Evolutionary conservation across 2,113 vertebrate species (phyloP).

Genomic region (Paraplagusia blochii): DNA sequence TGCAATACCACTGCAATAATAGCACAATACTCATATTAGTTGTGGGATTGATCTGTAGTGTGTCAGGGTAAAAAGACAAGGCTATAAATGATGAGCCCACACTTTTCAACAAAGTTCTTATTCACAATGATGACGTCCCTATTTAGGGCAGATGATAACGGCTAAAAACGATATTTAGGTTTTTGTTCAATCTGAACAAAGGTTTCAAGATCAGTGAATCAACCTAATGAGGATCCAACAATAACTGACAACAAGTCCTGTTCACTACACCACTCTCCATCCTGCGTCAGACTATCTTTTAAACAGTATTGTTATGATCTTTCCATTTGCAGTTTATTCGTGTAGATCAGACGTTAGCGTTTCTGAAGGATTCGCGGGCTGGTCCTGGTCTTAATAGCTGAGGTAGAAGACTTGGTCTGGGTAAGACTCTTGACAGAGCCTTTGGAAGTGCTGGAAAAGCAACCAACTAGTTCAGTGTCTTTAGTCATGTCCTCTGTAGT

Average conservation of each 20-base stretch:
- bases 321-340: neutral
- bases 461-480: constrained; percentile 5
- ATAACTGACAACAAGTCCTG: neutral
- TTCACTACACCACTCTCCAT: neutral
- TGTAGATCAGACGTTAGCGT: constrained; percentile 13
- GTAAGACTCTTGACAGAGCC: constrained; percentile 32
- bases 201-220: no score
- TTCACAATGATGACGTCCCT: no score
- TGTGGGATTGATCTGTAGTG: no score
- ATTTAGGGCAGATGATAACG: no score
- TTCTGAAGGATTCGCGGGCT: constrained; percentile 48
- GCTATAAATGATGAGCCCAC: no score
- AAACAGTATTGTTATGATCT: constrained; percentile 1
- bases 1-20: no score
- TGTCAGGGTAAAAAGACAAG: no score
- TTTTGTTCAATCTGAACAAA: no score
- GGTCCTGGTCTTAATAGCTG: constrained; percentile 53
- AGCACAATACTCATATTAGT: no score
- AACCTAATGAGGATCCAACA: neutral
- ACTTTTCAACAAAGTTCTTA: no score
- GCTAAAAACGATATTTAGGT: no score
- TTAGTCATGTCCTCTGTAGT: constrained; percentile 1
- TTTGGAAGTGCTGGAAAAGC: constrained; percentile 39
- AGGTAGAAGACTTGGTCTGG: constrained; percentile 51
- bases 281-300: neutral